Percentiles rank a stretch among this genome's conserved stretches.
Evolutionary conservation across 2,797 vertebrate genomes (phyloP).

Genomic region (Odontamblyopus rebecca): DNA sequence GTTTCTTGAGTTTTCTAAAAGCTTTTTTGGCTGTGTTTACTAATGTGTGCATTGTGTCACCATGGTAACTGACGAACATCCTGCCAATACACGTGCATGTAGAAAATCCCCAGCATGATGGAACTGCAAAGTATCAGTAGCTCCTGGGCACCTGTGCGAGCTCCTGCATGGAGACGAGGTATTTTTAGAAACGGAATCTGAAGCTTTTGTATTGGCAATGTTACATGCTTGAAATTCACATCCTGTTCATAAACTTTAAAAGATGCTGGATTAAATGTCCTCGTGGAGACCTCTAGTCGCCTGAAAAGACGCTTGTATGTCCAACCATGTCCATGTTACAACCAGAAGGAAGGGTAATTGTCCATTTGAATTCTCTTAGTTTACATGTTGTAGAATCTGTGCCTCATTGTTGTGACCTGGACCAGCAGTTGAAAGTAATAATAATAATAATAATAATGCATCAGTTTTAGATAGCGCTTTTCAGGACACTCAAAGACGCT

Average conservation of each 20-base stretch:
- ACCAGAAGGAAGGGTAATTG: neutral
- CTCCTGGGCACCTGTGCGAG: slow-evolving; percentile 28
- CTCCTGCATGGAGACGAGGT: slow-evolving; percentile 12
- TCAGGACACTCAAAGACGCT: too few species aligned
- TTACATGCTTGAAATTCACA: neutral
- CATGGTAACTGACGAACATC: too few species aligned
- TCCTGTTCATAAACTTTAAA: neutral
- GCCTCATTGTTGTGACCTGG: too few species aligned
- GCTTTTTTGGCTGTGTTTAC: too few species aligned
- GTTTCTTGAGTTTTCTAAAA: too few species aligned
- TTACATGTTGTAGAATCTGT: neutral
- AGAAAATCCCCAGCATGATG: too few species aligned
- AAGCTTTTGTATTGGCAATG: neutral
- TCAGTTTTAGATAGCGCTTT: too few species aligned
- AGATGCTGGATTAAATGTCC: neutral
- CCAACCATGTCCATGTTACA: neutral
- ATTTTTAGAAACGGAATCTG: slow-evolving; percentile 1
- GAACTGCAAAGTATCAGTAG: too few species aligned
- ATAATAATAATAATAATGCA: too few species aligned
- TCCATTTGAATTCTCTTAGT: neutral
- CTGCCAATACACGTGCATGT: too few species aligned
- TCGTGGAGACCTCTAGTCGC: neutral
- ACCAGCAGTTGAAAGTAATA: too few species aligned
- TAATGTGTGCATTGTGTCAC: too few species aligned
- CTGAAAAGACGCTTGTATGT: neutral